Evolutionary conservation across 1,140 invertebrate genomes (phyloP).

Genomic region (Nasonia vitripennis): DNA sequence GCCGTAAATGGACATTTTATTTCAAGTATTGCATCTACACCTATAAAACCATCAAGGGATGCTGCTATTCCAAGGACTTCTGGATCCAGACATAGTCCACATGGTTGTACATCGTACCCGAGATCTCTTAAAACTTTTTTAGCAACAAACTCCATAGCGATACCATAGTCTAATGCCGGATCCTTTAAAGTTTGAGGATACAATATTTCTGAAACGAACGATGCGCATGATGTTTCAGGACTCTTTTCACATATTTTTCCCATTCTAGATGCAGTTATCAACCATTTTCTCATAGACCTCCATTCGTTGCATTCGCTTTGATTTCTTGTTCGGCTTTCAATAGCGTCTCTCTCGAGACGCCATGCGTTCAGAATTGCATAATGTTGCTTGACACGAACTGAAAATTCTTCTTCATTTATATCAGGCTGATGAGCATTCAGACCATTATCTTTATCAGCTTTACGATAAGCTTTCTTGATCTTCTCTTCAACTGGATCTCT

Average conservation of each 20-base stretch:
- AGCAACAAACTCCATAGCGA: conserved; percentile 62
- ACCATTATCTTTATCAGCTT: too few relatives aligned
- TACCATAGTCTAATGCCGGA: conserved; percentile 58
- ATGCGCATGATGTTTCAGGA: conserved; percentile 53
- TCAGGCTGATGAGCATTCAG: too few relatives aligned
- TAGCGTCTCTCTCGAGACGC: too few relatives aligned
- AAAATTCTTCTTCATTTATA: too few relatives aligned
- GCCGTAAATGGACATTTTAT: conserved; percentile 66
- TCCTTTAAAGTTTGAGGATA: conserved; percentile 54
- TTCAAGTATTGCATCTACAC: conserved; percentile 63
- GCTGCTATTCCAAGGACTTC: conserved; percentile 63
- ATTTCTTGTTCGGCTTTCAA: conserved; percentile 55
- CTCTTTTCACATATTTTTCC: conserved; percentile 61
- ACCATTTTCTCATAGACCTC: conserved; percentile 56
- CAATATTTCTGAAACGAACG: conserved; percentile 45
- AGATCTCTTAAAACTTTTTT: conserved; percentile 56
- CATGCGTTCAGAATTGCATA: too few relatives aligned
- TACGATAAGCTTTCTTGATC: too few relatives aligned
- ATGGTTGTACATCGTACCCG: conserved; percentile 56
- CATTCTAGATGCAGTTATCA: conserved; percentile 68
- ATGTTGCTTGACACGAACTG: background rate
- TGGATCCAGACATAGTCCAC: conserved; percentile 67
- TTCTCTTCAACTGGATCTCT: too few relatives aligned
- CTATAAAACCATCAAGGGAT: conserved; percentile 69
- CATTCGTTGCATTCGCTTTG: conserved; percentile 61